Conservation (phyloP, 2,888 invertebrate genomes). For the Philereme transversata region DNA sequence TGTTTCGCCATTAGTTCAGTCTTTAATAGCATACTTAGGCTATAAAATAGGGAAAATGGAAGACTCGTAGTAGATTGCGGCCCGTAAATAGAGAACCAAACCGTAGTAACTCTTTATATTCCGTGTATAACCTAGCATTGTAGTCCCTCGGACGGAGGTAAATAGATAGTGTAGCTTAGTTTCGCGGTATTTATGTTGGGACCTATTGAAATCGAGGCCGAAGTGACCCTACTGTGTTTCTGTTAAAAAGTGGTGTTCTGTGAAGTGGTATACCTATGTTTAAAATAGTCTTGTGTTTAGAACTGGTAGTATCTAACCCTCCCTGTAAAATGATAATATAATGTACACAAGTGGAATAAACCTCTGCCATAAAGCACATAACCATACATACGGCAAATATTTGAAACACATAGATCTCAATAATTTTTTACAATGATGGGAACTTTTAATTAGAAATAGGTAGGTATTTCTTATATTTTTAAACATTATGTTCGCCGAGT, state of each 20-base stretch:
- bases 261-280: too few species aligned
- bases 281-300: too few species aligned
- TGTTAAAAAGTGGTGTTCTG: background rate
- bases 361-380: too few species aligned
- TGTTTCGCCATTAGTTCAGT: constrained; percentile 21
- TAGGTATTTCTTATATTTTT: too few species aligned
- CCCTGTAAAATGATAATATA: too few species aligned
- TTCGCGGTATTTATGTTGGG: constrained; percentile 30
- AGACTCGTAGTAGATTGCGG: constrained; percentile 39
- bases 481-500: too few species aligned
- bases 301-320: too few species aligned
- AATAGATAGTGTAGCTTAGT: constrained; percentile 33
- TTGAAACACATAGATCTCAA: too few species aligned
- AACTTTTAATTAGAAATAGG: too few species aligned
- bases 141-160: constrained; percentile 8
- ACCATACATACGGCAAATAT: too few species aligned
- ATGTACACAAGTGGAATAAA: too few species aligned
- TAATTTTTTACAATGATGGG: too few species aligned
- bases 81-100: constrained; percentile 37
- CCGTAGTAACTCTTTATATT: constrained; percentile 1
- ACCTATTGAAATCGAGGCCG: constrained; percentile 23
- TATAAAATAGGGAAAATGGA: constrained; percentile 39
- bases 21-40: constrained; percentile 39
- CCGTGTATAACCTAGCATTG: constrained; percentile 8
- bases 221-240: constrained; percentile 4